These are phyloP conservation scores for Barypeithes pellucidus DNA, from an alignment of 2,888 invertebrate genomes.

Conservation along the genomic window DNA sequence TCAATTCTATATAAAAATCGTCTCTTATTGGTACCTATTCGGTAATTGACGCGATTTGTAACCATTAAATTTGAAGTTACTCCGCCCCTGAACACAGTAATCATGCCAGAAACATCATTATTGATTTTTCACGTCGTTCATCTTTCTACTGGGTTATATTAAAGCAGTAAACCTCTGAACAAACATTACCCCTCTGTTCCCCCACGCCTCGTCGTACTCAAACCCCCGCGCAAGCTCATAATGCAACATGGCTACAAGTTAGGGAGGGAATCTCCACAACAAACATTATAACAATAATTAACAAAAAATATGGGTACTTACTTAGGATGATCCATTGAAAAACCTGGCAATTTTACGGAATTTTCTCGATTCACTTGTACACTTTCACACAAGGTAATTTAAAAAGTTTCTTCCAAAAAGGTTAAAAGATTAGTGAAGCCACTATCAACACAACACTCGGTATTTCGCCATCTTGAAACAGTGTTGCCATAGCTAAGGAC, in stretches of 20 bases:
- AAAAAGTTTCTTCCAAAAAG: conserved; percentile 31
- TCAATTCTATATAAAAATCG: too few species aligned
- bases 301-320: conserved; percentile 35
- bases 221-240: conserved; percentile 31
- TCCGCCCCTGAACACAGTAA: conserved; percentile 7
- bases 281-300: conserved; percentile 20
- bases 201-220: background rate
- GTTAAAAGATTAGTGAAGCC: conserved; percentile 37
- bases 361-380: conserved; percentile 21
- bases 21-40: too few species aligned
- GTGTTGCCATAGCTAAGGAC: conserved; percentile 34
- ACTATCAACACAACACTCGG: conserved; percentile 61
- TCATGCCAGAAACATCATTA: conserved; percentile 31
- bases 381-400: conserved; percentile 21
- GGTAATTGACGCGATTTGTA: too few species aligned
- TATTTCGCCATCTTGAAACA: conserved; percentile 62
- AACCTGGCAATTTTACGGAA: conserved; percentile 2
- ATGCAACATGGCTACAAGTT: conserved; percentile 28
- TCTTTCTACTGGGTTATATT: conserved; percentile 28
- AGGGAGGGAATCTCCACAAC: background rate
- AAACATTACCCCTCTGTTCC: conserved; percentile 13
- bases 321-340: conserved; percentile 45
- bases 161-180: conserved; percentile 2
- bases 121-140: conserved; percentile 33
- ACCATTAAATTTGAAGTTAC: background rate